Base-by-base conservation (phyloP, 2,797 vertebrate genomes). In the Pangasius mekongensis region DNA sequence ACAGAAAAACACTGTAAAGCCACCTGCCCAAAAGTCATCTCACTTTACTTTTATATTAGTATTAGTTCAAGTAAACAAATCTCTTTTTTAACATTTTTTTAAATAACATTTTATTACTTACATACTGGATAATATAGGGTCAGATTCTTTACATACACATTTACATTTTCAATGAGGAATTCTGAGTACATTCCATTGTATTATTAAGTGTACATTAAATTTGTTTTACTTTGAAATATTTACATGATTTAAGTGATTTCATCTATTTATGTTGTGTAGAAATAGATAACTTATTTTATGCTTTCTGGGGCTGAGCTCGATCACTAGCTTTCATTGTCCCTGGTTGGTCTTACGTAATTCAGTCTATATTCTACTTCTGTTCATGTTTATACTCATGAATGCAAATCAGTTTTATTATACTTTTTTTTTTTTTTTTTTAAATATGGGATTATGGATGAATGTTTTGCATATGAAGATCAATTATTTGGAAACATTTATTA, bases 241-340 rank as follows among this genome's bases (percentile, higher is more conserved):
- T 56, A 2, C 64, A n/a, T 69, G 20, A 84, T 87, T 87, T 54
- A 66, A 36, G 30, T 82, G 67, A 86, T 83, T 91, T 82, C 82
- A 83, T 88, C 49, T 90, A 89, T 90, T 77, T 89, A 89, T 86
- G 22, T 80, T 91, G 39, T 85, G 80, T 84, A 74, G 87, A 86
- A 80, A 89, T 87, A 90, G 86, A 89, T 90, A 86, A 87, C 83
- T 90, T 89, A 89, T 89, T 86, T 90, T 82, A 71, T 83, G 66
- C 43, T 69, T 83, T 36, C 66, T 86, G 52, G 69, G 74, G 67
- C 47, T 56, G 77, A 73, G 67, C 49, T 49, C 30, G 20, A 69
- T 54, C 16, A 2, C 84, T 58, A 67, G 83, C 76, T 69, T 74
- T 56, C 30, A 81, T 80, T 89, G 27, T 76, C 10, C 52, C 74